Evolutionary conservation across 1,140 invertebrate species (phyloP), one percentile per base, ranked within the genome.

Genomic region (Drosophila prosaltans): DNA sequence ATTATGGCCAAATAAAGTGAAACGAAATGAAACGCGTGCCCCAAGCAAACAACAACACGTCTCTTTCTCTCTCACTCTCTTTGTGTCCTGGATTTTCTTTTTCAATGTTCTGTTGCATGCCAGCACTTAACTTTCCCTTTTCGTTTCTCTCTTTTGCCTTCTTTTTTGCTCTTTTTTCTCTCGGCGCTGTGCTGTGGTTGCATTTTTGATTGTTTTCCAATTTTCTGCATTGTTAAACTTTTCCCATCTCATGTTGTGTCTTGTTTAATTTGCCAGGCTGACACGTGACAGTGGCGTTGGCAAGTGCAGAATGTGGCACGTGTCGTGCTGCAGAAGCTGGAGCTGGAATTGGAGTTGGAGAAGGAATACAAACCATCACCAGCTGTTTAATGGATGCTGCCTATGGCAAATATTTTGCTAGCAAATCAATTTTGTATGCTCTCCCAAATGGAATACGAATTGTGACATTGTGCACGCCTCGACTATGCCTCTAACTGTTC

Each of bases 221-320:
- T 91, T 91, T 91, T 91, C 83, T 82, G 90, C 90, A 84, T 91
- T 91, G 91, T 91, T 91, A 91, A 86, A 90, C 80, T 81, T 78
- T 75, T 72, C 55, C 71, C 32, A 72, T 79, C 62, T 71, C 65
- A 48, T 80, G 61, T 80, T 74, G 65, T 66, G 80, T 36, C 48
- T 89, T 89, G 84, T 84, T 90, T 89, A 89, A 89, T 89, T 89
- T 89, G 72, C 80, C 69, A 32, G 69, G 66, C 58, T 84, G 84
- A 76, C 85, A 89, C 84, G 81, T 89, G 84, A 67, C 81, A 69
- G 54, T 8, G 41, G 51, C 79, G 75, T 77, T 62, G 76, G 81
- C 77, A 89, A 89, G 70, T 89, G 83, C 79, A 82, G 48, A 51
- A 60, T 26, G n/a, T 30, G 80, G 36, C 83, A 88, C 83, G 83